These are phyloP conservation scores for Heliconius charithonia DNA, from an alignment of 2,888 invertebrate genomes.

Conservation along the genomic window DNA sequence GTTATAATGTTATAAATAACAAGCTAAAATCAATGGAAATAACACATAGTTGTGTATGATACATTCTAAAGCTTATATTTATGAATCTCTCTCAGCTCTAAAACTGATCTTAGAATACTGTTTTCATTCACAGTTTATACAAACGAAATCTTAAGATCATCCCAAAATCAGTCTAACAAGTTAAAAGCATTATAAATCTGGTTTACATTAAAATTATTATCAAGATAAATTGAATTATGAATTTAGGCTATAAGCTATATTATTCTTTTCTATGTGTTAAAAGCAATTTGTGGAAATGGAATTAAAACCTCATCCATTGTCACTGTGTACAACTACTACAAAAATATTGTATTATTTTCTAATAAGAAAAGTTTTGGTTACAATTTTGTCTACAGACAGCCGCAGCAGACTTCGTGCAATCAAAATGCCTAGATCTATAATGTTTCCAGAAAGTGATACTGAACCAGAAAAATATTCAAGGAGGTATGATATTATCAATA, in stretches of 20 bases:
- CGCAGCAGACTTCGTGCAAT: slow-evolving; percentile 71
- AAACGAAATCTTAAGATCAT: too few species aligned
- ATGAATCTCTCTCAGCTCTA: too few species aligned
- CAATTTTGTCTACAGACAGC: slow-evolving; percentile 63
- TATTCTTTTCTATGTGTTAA: too few species aligned
- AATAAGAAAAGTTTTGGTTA: not conserved
- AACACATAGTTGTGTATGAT: not conserved
- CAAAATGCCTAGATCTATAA: slow-evolving; percentile 76
- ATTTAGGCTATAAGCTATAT: too few species aligned
- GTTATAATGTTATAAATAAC: not conserved
- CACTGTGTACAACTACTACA: not conserved
- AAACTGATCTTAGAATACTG: too few species aligned
- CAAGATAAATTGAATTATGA: too few species aligned
- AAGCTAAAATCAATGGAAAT: not conserved
- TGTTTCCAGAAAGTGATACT: slow-evolving; percentile 80
- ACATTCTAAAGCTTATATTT: not conserved
- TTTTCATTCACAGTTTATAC: too few species aligned
- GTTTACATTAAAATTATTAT: too few species aligned
- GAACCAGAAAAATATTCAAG: slow-evolving; percentile 82
- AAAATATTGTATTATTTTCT: not conserved
- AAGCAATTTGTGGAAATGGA: too few species aligned
- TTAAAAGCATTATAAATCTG: too few species aligned
- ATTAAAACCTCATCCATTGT: not conserved
- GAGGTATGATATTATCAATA: slow-evolving; percentile 56
- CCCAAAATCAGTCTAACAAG: too few species aligned